Conservation (phyloP, 2,888 invertebrate species). For the Heliconius erato region DNA sequence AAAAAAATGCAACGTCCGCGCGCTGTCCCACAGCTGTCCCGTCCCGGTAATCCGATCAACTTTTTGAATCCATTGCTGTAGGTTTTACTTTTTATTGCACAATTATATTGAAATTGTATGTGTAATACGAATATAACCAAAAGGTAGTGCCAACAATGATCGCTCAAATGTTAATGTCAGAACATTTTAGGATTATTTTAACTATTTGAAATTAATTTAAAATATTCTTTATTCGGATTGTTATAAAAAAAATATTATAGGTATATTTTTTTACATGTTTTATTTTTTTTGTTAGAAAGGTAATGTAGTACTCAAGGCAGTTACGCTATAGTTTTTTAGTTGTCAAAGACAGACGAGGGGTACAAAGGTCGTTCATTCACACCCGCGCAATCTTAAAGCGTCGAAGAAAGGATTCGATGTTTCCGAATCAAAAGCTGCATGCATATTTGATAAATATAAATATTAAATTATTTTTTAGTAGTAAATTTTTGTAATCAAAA, state of each 20-base stretch:
- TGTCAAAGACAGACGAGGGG: constrained; percentile 78
- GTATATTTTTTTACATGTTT: constrained; percentile 61
- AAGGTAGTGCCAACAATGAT: constrained; percentile 38
- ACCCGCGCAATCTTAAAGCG: constrained; percentile 63
- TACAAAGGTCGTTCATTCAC: constrained; percentile 66
- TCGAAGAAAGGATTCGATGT: constrained; percentile 74
- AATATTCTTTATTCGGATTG: background rate
- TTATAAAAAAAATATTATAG: background rate
- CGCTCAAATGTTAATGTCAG: background rate
- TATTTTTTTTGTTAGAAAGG: constrained; percentile 70
- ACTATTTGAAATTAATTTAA: background rate
- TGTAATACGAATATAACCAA: constrained; percentile 14
- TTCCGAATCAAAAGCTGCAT: constrained; percentile 59
- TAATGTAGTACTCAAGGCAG: constrained; percentile 66
- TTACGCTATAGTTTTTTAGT: constrained; percentile 75
- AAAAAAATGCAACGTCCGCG: constrained; percentile 73
- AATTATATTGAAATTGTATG: constrained; percentile 40
- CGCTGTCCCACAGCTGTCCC: constrained; percentile 80
- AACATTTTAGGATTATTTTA: background rate
- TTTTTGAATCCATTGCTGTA: constrained; percentile 65
- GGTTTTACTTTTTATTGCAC: constrained; percentile 57
- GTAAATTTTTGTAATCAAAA: background rate
- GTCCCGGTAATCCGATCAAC: constrained; percentile 80
- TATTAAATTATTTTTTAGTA: background rate
- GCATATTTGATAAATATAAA: constrained; percentile 48